Evolutionary conservation across 2,797 vertebrate species (phyloP), one percentile per base, ranked within the genome.

Genomic region (Glossophaga mutica): DNA sequence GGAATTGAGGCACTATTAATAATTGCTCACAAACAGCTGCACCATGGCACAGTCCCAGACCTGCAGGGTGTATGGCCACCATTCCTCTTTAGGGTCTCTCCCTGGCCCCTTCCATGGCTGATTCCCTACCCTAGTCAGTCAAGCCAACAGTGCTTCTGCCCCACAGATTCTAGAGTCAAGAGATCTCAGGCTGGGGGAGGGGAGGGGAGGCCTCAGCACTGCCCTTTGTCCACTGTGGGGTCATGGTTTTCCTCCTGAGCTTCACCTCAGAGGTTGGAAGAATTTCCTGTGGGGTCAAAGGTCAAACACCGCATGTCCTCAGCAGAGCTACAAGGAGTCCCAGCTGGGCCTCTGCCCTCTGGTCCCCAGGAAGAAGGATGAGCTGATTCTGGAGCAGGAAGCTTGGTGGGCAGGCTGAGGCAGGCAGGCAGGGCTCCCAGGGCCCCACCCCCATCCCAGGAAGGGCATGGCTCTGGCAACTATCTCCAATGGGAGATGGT

Each of bases 261-360:
- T 67, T 86, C 24, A 22, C 59, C 52, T 79, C 62, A 21, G 92
- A 95, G 95, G 55, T 82, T n/a, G 3, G 96, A 74, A 94, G 74
- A 67, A 79, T 96, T 96, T 97, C 86, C 93, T 94, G 82, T 76
- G 37, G 16, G 94, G 79, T 91, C 89, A 4, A 39, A 94, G 91
- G 91, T 96, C 85, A 96, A 89, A 94, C 19, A 48, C 86, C n/a
- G 3, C 39, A 62, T 71, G 93, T 87, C 84, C 46, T 90, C 34
- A 55, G 46, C 37, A 79, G 55, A 90, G 85, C 65, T 93, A 9
- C 0, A 4, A 6, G 18, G 79, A 70, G 62, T 32, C 42, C 68
- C 29, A 6, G 34, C 18, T 5, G 0, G 10, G 29, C 29, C n/a
- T 78, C 70, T 70, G 70, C 48, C 59, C 44, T 59, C n/a, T 44